These are phyloP conservation scores for Camelus dromedarius DNA, from an alignment of 2,113 vertebrate species.

Conservation along the genomic window DNA sequence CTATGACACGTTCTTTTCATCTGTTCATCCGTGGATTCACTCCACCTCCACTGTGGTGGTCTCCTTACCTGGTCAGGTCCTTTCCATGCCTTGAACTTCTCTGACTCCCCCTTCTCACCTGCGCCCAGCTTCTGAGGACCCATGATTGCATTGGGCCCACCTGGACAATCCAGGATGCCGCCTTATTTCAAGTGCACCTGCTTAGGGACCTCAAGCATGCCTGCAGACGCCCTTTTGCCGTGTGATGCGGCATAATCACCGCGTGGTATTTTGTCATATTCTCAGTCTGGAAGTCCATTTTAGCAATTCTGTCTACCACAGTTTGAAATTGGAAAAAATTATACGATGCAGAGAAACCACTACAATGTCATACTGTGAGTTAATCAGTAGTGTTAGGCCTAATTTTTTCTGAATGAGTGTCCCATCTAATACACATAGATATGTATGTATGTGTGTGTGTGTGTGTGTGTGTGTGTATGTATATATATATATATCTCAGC, in stretches of 20 bases:
- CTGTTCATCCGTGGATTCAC: background rate
- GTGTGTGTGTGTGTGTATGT: background rate
- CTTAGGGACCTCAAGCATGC: background rate
- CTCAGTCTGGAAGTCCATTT: background rate
- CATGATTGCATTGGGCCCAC: background rate
- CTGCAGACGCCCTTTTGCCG: background rate
- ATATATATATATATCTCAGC: background rate
- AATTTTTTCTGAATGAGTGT: background rate
- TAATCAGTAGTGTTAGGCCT: background rate
- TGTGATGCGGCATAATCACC: background rate
- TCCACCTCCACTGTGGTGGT: background rate
- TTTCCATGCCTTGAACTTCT: background rate
- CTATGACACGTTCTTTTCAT: background rate
- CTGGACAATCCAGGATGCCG: background rate
- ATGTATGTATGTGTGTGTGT: background rate
- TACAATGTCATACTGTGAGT: background rate
- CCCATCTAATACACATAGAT: background rate
- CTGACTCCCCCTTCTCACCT: background rate
- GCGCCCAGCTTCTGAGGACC: background rate
- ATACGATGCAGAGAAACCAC: background rate
- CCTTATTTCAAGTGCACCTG: background rate
- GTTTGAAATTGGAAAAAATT: constrained; percentile 57
- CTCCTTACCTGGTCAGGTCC: background rate
- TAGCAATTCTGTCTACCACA: background rate
- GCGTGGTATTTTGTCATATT: background rate